Evolutionary conservation across 2,797 vertebrate genomes (phyloP), one percentile per base, ranked within the genome.

Genomic region (Zenarchopterus dispar): DNA sequence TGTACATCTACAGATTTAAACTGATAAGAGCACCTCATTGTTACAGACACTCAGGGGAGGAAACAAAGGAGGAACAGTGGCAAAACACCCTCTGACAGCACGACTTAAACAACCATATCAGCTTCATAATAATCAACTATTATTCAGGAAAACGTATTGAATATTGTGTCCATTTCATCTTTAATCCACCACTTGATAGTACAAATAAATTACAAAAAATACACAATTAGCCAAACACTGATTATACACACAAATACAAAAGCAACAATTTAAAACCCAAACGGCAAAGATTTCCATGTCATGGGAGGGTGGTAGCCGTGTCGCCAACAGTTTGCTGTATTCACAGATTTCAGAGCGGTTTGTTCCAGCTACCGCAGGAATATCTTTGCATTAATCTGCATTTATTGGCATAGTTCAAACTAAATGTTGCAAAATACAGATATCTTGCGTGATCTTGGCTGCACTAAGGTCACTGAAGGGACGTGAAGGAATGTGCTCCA

Each of bases 191-290:
- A 60, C 3, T 75, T 62, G 23, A 67, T 16, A 81, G 56, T 42
- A 78, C 55, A 87, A 91, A 92, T 89, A 90, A 90, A 90, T 91
- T 89, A 90, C 60, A 84, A 81, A 85, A n/a, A 65, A 66, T 70
- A 72, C 42, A 87, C 75, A 88, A 78, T 70, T 43, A 68, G 77
- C 26, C 56, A 53, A 56, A 75, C 22, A 70, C 64, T 45, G 6
- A 69, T 67, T 21, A 58, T n/a, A 46, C 48, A 78, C 6, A 77
- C 5, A 52, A 6, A 41, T 2, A 70, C n/a, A 59, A 66, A 67
- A 19, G 17, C 43, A 67, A 67, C 3, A 55, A 60, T 21, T 56
- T 11, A 66, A 41, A 72, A 62, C 16, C 46, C 41, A 55, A 76
- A 78, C 28, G 8, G 45, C 23, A 62, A 43, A 18, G 62, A 46